These are phyloP conservation scores for Sitophilus oryzae DNA, from an alignment of 1,140 invertebrate species.

Conservation along the genomic window DNA sequence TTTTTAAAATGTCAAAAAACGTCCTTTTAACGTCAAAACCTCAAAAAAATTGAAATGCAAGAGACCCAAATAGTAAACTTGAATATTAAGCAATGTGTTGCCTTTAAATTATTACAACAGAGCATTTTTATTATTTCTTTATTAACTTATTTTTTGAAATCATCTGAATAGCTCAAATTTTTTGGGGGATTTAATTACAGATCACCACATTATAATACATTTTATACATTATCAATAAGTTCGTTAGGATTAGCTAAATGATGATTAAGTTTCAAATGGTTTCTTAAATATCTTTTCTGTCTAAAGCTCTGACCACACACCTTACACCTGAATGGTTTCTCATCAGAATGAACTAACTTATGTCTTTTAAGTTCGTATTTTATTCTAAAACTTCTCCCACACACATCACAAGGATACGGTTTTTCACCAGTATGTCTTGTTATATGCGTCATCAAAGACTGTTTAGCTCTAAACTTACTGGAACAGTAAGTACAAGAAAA, in stretches of 20 bases:
- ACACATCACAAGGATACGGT: constrained; percentile 57
- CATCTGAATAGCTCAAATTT: too few relatives aligned
- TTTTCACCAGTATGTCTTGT: constrained; percentile 61
- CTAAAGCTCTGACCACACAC: constrained; percentile 45
- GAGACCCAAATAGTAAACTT: too few relatives aligned
- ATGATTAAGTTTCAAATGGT: constrained; percentile 47
- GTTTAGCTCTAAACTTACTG: constrained; percentile 54
- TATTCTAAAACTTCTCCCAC: constrained; percentile 46
- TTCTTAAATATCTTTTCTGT: constrained; percentile 48
- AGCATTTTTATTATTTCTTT: too few relatives aligned
- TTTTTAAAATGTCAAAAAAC: too few relatives aligned
- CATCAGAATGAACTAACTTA: constrained; percentile 48
- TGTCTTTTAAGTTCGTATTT: constrained; percentile 52
- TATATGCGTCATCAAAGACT: constrained; percentile 52
- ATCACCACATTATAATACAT: not conserved
- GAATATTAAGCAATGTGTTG: too few relatives aligned
- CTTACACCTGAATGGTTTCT: constrained; percentile 48
- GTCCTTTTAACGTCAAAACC: too few relatives aligned
- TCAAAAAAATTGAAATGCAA: too few relatives aligned
- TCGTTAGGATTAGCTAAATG: constrained; percentile 9
- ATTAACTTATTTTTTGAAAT: too few relatives aligned
- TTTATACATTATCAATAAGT: constrained; percentile 10
- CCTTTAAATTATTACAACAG: too few relatives aligned
- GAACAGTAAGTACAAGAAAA: constrained; percentile 57
- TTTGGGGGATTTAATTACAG: too few relatives aligned